Evolutionary conservation across 2,888 invertebrate genomes (phyloP).

Genomic region (Luffia ferchaultella): DNA sequence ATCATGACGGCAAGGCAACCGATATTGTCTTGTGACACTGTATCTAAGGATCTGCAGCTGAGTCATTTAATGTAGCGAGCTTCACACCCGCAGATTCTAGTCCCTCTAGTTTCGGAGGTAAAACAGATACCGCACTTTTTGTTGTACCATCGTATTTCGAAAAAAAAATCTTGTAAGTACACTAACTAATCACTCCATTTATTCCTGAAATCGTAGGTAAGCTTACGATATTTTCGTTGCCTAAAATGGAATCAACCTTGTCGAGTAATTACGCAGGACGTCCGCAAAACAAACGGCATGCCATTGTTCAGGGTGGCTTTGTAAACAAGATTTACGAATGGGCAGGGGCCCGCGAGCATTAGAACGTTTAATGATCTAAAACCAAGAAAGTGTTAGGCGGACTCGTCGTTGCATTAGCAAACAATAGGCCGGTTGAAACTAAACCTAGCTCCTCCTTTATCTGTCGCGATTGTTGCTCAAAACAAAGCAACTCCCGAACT

Average conservation of each 20-base stretch:
- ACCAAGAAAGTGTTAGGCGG: conserved; percentile 14
- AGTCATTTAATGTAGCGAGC: too few relatives aligned
- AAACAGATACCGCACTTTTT: too few relatives aligned
- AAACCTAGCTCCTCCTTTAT: conserved; percentile 23
- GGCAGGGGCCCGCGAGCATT: neutral
- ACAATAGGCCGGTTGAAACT: conserved; percentile 20
- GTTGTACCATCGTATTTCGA: too few relatives aligned
- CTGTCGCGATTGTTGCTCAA: conserved; percentile 20
- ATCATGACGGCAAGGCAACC: too few relatives aligned
- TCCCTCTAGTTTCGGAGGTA: too few relatives aligned
- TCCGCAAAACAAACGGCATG: neutral
- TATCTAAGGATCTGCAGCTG: too few relatives aligned
- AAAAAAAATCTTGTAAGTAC: too few relatives aligned
- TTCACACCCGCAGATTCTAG: too few relatives aligned
- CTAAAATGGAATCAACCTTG: neutral
- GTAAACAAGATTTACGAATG: neutral
- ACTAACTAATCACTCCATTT: too few relatives aligned
- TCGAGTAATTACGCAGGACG: neutral
- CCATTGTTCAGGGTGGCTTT: neutral
- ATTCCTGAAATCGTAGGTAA: too few relatives aligned
- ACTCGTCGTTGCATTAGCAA: conserved; percentile 21
- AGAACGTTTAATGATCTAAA: conserved; percentile 7
- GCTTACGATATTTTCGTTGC: neutral
- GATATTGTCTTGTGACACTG: too few relatives aligned
- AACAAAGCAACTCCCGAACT: conserved; percentile 23